Percentiles rank a stretch among this genome's conserved stretches.
Conservation (phyloP, 2,797 vertebrate genomes). For the Garrulus glandarius region DNA sequence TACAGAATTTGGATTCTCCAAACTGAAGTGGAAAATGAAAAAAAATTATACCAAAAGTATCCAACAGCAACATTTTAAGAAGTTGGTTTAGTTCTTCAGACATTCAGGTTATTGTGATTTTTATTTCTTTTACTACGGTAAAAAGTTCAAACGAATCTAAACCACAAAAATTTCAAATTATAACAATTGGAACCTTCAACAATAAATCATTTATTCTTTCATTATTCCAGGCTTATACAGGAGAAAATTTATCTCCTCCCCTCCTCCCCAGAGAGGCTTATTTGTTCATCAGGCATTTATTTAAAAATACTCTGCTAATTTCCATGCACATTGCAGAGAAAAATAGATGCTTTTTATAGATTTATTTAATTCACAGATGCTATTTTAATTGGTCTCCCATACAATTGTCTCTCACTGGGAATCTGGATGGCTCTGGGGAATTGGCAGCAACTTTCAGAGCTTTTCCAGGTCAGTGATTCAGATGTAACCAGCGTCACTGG, state of each 20-base stretch:
- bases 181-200: not conserved
- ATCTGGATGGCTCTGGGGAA: slow-evolving; percentile 27
- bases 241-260: not conserved
- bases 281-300: slow-evolving; percentile 2
- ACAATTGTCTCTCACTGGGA: slow-evolving; percentile 8
- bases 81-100: not conserved
- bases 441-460: slow-evolving; percentile 22
- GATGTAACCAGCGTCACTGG: not conserved
- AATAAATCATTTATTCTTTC: not conserved
- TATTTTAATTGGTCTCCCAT: slow-evolving; percentile 47
- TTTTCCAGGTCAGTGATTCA: slow-evolving; percentile 39
- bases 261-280: not conserved
- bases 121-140: not conserved
- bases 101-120: not conserved
- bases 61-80: not conserved
- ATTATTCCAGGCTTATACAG: not conserved
- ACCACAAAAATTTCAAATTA: not conserved
- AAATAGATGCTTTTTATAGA: slow-evolving; percentile 26
- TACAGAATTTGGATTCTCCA: not conserved
- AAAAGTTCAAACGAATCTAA: not conserved
- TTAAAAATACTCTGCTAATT: slow-evolving; percentile 5
- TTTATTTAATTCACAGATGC: slow-evolving; percentile 49
- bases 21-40: not conserved
- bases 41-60: not conserved
- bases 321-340: not conserved